phyloP scores from a whole-genome alignment of 2,113 vertebrate species.

The Rhinolophus ferrumequinum region DNA sequence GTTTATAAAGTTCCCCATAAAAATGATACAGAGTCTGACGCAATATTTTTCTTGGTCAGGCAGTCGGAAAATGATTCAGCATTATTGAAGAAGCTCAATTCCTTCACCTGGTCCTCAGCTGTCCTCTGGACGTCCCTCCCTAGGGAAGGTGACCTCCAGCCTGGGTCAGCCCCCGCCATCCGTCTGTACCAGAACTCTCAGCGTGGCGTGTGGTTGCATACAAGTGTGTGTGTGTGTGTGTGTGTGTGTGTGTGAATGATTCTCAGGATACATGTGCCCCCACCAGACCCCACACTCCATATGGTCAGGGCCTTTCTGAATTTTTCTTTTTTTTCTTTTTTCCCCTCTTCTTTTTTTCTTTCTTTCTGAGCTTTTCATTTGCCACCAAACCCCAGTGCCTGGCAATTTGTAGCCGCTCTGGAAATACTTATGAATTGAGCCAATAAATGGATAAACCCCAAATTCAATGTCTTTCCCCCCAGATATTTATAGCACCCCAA shows the following conservation, averaged over 20 bases:
- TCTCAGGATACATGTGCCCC: not conserved
- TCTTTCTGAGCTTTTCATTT: not conserved
- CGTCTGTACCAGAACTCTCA: not conserved
- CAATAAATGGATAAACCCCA: not conserved
- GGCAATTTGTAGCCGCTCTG: not conserved
- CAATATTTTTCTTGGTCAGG: constrained; percentile 9
- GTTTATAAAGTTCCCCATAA: not conserved
- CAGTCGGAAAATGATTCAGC: not conserved
- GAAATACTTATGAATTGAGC: not conserved
- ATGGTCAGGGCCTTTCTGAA: not conserved
- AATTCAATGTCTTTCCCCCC: not conserved
- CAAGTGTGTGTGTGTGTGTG: too few relatives aligned
- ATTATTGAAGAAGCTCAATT: not conserved
- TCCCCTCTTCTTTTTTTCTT: too few relatives aligned
- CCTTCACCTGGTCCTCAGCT: not conserved
- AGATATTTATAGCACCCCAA: not conserved
- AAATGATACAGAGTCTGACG: not conserved
- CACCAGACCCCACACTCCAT: not conserved
- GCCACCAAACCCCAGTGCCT: not conserved
- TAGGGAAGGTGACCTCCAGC: not conserved
- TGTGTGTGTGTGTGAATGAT: too few relatives aligned
- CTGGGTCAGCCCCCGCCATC: not conserved
- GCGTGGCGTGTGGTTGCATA: too few relatives aligned
- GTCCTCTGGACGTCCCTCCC: accelerated
- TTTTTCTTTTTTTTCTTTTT: not conserved